phyloP scores from a whole-genome alignment of 1,140 invertebrate genomes.

The Teleogryllus occipitalis region DNA sequence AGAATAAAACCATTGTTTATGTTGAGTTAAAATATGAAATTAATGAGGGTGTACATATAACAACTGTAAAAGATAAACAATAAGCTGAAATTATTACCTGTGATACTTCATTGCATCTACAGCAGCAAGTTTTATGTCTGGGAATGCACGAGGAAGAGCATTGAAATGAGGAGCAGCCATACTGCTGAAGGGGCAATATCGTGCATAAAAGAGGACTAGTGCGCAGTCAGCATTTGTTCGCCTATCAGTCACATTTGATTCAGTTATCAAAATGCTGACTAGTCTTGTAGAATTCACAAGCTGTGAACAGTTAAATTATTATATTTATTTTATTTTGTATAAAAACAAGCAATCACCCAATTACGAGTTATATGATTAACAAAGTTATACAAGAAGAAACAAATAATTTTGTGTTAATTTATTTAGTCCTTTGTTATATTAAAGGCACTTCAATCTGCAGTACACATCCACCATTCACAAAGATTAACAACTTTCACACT shows the following conservation, averaged over 20 bases:
- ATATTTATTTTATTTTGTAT: neutral
- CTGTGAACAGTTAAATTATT: slow-evolving; percentile 30
- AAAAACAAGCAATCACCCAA: neutral
- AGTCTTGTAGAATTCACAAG: slow-evolving; percentile 48
- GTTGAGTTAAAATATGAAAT: too few species aligned
- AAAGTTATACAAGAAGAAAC: neutral
- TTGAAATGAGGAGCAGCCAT: slow-evolving; percentile 84
- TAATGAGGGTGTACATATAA: too few species aligned
- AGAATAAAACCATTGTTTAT: too few species aligned
- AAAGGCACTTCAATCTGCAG: neutral
- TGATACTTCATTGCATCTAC: slow-evolving; percentile 81
- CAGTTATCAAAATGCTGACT: slow-evolving; percentile 43
- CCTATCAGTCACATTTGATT: slow-evolving; percentile 42
- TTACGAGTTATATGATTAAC: neutral
- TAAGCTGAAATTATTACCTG: slow-evolving; percentile 38
- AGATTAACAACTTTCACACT: neutral
- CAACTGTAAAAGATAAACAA: too few species aligned
- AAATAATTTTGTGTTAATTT: neutral
- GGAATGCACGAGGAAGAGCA: slow-evolving; percentile 75
- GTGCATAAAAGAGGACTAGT: slow-evolving; percentile 80
- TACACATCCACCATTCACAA: neutral
- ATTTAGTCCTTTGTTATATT: neutral
- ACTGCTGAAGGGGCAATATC: slow-evolving; percentile 82
- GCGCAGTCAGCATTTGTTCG: slow-evolving; percentile 58
- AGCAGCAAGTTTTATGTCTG: slow-evolving; percentile 77